These are phyloP conservation scores for Harpalus rufipes DNA, from an alignment of 2,888 invertebrate species.

Conservation along the genomic window DNA sequence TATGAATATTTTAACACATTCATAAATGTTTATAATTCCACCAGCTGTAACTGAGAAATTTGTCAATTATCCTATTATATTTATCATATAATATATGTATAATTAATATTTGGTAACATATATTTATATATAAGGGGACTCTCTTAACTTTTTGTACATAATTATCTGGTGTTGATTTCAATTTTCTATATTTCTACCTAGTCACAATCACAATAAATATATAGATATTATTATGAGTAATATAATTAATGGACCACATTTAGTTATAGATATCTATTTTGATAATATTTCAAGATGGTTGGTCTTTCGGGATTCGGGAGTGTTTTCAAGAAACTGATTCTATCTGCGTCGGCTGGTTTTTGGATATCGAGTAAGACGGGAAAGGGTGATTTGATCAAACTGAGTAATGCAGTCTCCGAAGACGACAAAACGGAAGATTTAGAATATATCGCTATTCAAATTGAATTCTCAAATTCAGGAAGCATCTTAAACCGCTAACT, in stretches of 20 bases:
- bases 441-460: constrained; percentile 75
- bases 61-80: constrained; percentile 62
- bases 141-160: constrained; percentile 74
- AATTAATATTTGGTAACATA: constrained; percentile 63
- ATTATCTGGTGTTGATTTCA: constrained; percentile 75
- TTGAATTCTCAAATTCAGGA: constrained; percentile 63
- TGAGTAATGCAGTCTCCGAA: constrained; percentile 25
- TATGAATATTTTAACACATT: constrained; percentile 71
- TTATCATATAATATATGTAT: constrained; percentile 55
- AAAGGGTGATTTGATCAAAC: not conserved
- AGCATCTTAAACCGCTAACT: constrained; percentile 57
- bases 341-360: not conserved
- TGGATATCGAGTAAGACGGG: not conserved
- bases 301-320: constrained; percentile 39
- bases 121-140: constrained; percentile 62
- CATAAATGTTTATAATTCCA: constrained; percentile 60
- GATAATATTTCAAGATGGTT: constrained; percentile 62
- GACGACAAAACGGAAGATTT: constrained; percentile 74
- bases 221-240: constrained; percentile 71
- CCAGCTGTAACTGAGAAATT: constrained; percentile 62
- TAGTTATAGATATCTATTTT: constrained; percentile 70
- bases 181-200: constrained; percentile 71
- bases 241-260: constrained; percentile 72
- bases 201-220: constrained; percentile 75
- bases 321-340: constrained; percentile 10